Conservation (phyloP, 2,113 vertebrate genomes). For the Larimichthys crocea region DNA sequence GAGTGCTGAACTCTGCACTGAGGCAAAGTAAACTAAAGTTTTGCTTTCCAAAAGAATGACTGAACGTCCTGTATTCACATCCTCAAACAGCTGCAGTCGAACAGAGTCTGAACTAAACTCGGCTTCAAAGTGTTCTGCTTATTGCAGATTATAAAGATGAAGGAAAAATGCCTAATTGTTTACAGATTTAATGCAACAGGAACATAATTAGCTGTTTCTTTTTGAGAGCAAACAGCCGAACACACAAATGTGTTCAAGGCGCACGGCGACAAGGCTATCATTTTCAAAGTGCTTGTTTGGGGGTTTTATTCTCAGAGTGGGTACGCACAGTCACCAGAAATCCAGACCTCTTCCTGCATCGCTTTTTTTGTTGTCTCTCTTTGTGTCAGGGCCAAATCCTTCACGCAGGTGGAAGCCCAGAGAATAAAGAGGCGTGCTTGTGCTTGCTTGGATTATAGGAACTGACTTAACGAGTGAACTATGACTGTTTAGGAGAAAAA, state of each 20-base stretch:
- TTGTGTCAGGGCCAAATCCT: not conserved
- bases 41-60: slow-evolving; percentile 2
- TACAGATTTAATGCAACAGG: slow-evolving; percentile 16
- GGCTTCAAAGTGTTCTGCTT: slow-evolving; percentile 16
- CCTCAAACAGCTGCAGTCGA: slow-evolving; percentile 13
- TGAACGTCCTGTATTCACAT: not conserved
- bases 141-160: slow-evolving; percentile 24
- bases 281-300: slow-evolving; percentile 13
- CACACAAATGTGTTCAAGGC: not conserved
- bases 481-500: not conserved
- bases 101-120: not conserved
- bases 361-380: not conserved
- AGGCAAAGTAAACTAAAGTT: not conserved
- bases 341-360: not conserved
- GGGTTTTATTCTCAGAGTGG: slow-evolving; percentile 1
- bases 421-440: not conserved
- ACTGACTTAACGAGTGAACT: not conserved
- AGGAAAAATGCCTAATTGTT: slow-evolving; percentile 1
- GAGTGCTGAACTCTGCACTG: not conserved
- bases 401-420: not conserved
- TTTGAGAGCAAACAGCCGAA: slow-evolving; percentile 14
- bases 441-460: not conserved
- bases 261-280: not conserved
- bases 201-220: slow-evolving; percentile 8
- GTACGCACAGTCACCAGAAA: not conserved